Evolutionary conservation across 2,797 vertebrate genomes (phyloP).

Genomic region (Clarias laeviceps): DNA sequence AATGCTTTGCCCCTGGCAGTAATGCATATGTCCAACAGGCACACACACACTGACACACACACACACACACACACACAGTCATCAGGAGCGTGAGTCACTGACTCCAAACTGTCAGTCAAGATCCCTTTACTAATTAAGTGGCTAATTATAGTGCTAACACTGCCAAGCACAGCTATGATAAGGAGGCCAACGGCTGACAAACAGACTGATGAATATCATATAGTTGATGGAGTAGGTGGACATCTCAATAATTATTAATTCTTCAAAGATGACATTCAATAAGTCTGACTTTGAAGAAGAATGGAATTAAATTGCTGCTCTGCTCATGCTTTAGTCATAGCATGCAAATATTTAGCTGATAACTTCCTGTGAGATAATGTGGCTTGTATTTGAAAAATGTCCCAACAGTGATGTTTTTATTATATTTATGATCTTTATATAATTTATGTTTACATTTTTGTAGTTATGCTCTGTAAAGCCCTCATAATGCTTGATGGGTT

Average conservation of each 20-base stretch:
- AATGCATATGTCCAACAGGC: conserved; percentile 41
- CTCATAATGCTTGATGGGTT: too few relatives aligned
- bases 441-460: too few relatives aligned
- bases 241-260: conserved; percentile 53
- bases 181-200: conserved; percentile 60
- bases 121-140: conserved; percentile 62
- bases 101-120: conserved; percentile 68
- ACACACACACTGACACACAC: not conserved
- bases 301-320: conserved; percentile 28
- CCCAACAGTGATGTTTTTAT: not conserved
- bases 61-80: conserved; percentile 41
- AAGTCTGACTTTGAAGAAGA: conserved; percentile 38
- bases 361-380: not conserved
- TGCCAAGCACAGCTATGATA: conserved; percentile 53
- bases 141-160: conserved; percentile 65
- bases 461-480: too few relatives aligned
- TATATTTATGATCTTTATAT: not conserved
- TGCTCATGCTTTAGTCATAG: not conserved
- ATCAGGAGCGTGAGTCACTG: conserved; percentile 58
- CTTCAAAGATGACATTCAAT: conserved; percentile 43
- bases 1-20: conserved; percentile 48
- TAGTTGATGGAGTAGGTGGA: conserved; percentile 53
- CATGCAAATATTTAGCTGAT: conserved; percentile 16
- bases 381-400: not conserved
- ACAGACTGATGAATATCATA: conserved; percentile 60